These are phyloP conservation scores for Eupithecia centaureata DNA, from an alignment of 2,888 invertebrate genomes.

Conservation along the genomic window DNA sequence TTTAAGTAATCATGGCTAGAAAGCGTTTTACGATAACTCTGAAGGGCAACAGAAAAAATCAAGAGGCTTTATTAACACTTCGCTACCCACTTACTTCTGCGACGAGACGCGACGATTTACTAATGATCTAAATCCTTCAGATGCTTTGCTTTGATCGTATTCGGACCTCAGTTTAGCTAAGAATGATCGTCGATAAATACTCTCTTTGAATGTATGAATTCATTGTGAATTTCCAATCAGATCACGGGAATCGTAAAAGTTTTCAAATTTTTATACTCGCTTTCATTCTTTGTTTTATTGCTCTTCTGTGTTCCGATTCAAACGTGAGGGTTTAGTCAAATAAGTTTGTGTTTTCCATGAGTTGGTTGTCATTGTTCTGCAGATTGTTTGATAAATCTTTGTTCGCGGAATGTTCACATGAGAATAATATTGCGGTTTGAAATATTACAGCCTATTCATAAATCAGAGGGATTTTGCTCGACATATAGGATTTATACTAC, in stretches of 20 bases:
- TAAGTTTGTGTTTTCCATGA: slow-evolving; percentile 7
- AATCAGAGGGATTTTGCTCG: background rate
- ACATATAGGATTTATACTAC: slow-evolving; percentile 1
- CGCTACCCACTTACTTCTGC: background rate
- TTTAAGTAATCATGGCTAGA: no score
- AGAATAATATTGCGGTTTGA: slow-evolving; percentile 1
- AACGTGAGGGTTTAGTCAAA: slow-evolving; percentile 26
- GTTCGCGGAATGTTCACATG: slow-evolving; percentile 9
- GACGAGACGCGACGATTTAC: background rate
- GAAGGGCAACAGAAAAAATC: background rate
- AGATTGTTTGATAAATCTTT: slow-evolving; percentile 13
- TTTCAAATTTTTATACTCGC: background rate
- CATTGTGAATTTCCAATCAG: background rate
- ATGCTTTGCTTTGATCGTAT: background rate
- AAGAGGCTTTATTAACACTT: background rate
- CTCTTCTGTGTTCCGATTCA: background rate
- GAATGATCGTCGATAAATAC: background rate
- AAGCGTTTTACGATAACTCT: no score
- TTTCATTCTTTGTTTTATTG: background rate
- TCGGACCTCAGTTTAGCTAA: background rate
- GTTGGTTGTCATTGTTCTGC: slow-evolving; percentile 13
- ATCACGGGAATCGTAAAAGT: background rate
- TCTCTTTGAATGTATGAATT: background rate
- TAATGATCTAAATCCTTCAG: background rate
- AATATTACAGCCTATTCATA: slow-evolving; percentile 6